Conservation (phyloP, 2,113 vertebrate species). For the Anhinga anhinga region DNA sequence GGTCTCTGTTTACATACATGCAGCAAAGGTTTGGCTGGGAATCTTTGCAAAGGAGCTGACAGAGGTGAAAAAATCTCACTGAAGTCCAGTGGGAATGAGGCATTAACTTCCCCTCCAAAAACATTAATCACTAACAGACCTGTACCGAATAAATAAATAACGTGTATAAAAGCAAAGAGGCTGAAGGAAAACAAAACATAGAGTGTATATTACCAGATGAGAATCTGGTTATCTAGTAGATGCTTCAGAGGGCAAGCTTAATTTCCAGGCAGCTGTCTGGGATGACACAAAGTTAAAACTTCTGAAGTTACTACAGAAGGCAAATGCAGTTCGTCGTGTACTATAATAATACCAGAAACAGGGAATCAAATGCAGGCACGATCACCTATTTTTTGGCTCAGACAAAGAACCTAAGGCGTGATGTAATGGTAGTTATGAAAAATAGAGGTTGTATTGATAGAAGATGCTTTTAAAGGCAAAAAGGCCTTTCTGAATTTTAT, state of each 20-base stretch:
- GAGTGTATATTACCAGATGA: background rate
- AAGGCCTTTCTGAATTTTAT: background rate
- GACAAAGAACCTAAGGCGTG: background rate
- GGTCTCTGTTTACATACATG: background rate
- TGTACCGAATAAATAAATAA: constrained; percentile 20
- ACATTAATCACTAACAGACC: constrained; percentile 13
- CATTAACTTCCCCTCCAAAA: constrained; percentile 9
- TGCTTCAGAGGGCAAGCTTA: background rate
- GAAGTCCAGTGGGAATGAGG: constrained; percentile 9
- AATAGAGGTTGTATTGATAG: background rate
- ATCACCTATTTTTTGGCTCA: background rate
- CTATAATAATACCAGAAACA: background rate
- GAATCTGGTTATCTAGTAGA: background rate
- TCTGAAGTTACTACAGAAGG: background rate
- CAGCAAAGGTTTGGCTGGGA: background rate
- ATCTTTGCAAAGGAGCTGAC: constrained; percentile 19
- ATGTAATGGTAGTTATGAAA: background rate
- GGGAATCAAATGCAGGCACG: background rate
- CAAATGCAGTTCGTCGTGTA: background rate
- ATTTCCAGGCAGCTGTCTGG: constrained; percentile 29
- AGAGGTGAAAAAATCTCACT: constrained; percentile 18
- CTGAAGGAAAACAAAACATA: background rate
- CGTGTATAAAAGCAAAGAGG: background rate
- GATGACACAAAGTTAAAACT: constrained; percentile 14
- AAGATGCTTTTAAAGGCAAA: background rate